phyloP scores from a whole-genome alignment of 2,113 vertebrate genomes.

The Cettia cetti region DNA sequence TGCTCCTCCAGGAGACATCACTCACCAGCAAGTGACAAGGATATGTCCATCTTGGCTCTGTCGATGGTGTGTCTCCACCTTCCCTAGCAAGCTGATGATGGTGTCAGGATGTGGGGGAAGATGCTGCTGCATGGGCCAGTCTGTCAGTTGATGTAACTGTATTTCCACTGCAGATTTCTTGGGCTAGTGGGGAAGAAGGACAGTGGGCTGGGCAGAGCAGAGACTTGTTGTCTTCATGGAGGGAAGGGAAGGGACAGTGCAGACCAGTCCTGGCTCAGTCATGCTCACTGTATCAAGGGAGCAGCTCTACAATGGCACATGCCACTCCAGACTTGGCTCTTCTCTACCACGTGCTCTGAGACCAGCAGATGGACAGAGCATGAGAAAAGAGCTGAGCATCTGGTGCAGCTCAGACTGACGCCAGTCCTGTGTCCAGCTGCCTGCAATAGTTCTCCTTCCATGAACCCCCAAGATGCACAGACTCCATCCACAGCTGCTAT shows the following conservation, averaged over 20 bases:
- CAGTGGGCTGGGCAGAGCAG: not conserved
- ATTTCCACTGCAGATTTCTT: conserved; percentile 24
- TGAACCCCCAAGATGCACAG: accelerated
- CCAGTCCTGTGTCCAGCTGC: not conserved
- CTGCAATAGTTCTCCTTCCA: not conserved
- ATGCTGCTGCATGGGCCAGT: conserved; percentile 41
- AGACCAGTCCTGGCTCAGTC: not conserved
- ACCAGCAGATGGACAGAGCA: accelerated
- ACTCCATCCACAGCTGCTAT: not conserved
- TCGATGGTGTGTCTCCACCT: conserved; percentile 36
- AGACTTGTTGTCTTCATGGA: not conserved
- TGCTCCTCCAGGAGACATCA: not conserved
- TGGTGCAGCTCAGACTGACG: not conserved
- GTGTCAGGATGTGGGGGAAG: not conserved
- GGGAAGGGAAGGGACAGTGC: not conserved
- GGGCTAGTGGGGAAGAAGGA: not conserved
- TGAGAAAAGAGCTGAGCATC: not conserved
- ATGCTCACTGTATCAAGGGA: not conserved
- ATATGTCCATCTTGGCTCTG: not conserved
- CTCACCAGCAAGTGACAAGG: conserved; percentile 59
- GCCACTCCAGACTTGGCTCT: not conserved
- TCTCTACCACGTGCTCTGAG: not conserved
- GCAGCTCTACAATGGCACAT: not conserved
- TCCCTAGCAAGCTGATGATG: conserved; percentile 47
- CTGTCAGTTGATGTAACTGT: conserved; percentile 13